These are phyloP conservation scores for Urocyon cinereoargenteus DNA, from an alignment of 2,797 vertebrate genomes.

Conservation along the genomic window DNA sequence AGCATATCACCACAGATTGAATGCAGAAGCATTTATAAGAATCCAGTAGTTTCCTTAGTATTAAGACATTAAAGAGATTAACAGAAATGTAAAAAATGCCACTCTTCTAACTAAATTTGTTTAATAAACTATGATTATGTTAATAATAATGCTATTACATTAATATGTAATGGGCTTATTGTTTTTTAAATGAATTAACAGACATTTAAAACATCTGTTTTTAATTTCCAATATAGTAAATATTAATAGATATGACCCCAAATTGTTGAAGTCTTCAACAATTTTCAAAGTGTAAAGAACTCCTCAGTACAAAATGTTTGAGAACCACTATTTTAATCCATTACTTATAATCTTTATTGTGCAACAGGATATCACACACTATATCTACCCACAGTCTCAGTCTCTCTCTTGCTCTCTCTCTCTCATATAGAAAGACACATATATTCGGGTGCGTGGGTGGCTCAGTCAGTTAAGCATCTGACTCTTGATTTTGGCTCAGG, in stretches of 20 bases:
- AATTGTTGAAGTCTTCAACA: conserved; percentile 4
- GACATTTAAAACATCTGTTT: neutral
- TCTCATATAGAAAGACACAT: neutral
- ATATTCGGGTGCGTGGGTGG: neutral
- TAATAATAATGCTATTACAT: neutral
- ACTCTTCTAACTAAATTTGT: conserved; percentile 12
- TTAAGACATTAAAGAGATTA: conserved; percentile 13
- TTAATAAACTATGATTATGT: conserved; percentile 6
- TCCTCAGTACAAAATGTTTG: neutral
- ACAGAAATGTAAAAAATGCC: conserved; percentile 25
- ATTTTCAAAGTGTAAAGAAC: conserved; percentile 29
- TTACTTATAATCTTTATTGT: neutral
- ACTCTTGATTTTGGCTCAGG: neutral
- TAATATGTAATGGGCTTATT: neutral
- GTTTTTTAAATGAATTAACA: conserved; percentile 12
- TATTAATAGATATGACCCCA: neutral
- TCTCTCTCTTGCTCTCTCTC: neutral
- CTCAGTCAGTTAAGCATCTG: neutral
- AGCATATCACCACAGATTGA: neutral
- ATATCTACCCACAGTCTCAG: neutral
- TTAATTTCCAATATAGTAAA: conserved; percentile 27
- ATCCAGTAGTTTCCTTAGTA: neutral
- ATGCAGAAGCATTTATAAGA: neutral
- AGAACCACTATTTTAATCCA: neutral
- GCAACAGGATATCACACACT: neutral